Percentiles rank a stretch among this genome's conserved stretches.
Conservation (phyloP, 1,140 invertebrate genomes). For the Dreissena polymorpha region DNA sequence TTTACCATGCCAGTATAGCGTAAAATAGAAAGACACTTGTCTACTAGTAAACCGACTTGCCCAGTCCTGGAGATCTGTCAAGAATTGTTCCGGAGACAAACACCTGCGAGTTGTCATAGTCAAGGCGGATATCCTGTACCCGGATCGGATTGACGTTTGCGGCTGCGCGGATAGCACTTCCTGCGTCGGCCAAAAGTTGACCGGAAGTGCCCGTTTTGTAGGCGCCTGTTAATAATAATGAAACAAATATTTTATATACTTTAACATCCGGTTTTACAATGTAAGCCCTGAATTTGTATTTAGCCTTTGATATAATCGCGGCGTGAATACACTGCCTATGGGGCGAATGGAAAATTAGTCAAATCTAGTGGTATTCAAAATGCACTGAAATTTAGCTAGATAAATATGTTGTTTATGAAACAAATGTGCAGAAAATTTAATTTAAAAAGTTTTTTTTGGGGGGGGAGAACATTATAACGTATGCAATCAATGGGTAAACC, state of each 20-base stretch:
- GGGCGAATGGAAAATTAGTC: too few relatives aligned
- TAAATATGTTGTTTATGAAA: too few relatives aligned
- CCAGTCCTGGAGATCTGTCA: slow-evolving; percentile 62
- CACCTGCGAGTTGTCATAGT: slow-evolving; percentile 66
- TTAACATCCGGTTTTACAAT: background rate
- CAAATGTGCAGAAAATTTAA: too few relatives aligned
- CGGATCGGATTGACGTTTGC: slow-evolving; percentile 64
- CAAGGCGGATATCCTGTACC: slow-evolving; percentile 59
- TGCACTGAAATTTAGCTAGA: too few relatives aligned
- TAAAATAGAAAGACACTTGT: too few relatives aligned
- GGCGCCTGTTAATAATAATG: slow-evolving; percentile 29
- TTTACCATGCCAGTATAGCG: too few relatives aligned
- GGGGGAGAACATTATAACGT: too few relatives aligned
- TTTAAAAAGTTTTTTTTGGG: too few relatives aligned
- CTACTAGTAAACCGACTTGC: slow-evolving; percentile 27
- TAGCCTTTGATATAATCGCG: too few relatives aligned
- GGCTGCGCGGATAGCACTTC: slow-evolving; percentile 34
- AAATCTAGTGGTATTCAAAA: too few relatives aligned
- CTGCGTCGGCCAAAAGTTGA: slow-evolving; percentile 24
- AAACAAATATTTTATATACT: background rate
- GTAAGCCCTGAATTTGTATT: background rate
- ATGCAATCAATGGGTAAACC: too few relatives aligned
- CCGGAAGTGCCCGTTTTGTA: slow-evolving; percentile 51
- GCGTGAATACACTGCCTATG: too few relatives aligned
- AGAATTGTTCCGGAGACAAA: slow-evolving; percentile 64